Base-by-base conservation (phyloP, 2,797 vertebrate species). In the Parauchenoglanis ngamensis region DNA sequence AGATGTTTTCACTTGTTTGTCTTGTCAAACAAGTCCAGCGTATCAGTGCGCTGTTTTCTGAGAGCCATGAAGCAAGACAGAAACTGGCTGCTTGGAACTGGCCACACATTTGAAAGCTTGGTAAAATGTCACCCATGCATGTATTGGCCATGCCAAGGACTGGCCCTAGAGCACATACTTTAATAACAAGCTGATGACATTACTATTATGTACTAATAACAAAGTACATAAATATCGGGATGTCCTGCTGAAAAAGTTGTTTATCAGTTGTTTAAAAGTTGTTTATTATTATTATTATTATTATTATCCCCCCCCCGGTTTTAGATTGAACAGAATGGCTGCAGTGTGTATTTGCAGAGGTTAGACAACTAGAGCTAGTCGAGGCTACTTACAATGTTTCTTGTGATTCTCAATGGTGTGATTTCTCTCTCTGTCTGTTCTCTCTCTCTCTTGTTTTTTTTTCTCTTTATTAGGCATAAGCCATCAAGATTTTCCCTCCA, bases 401-500 rank as follows among this genome's bases (percentile, higher is more conserved):
- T 68, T 87, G 7, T 82, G 59, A 93, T 87, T 91, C 90, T 90
- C 90, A 92, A 94, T 93, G 93, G 91, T 95, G 91, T 94, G 91
- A 89, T 75, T 65, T 95, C 92, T 94, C 92, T 94, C 88, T 93
- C 82, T 90, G 68, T 92, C 88, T 92, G 90, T 91, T 93, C 86
- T 93, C 40, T 90, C 21, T 12, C 46, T 40, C 1, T 52, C 15
- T 49, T 59, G 91, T 85, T 92, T 88, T 94, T 94, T 85, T 87
- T 93, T 91, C 94, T 93, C 94, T 90, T 94, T 90, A 93, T 95
- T 94, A 96, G 96, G 96, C 96, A 94, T 96, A 96, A 96, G 93
- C 94, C 95, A 94, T 96, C 94, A 91, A 96, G 95, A 95, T 92
- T 95, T 95, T 94, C 94, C 94, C 95, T 95, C 93, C 94, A 95